A percentile compares a stretch with the other conserved stretches of the same genome.
Conservation (phyloP, 2,888 invertebrate species). For the Yponomeuta cagnagella region DNA sequence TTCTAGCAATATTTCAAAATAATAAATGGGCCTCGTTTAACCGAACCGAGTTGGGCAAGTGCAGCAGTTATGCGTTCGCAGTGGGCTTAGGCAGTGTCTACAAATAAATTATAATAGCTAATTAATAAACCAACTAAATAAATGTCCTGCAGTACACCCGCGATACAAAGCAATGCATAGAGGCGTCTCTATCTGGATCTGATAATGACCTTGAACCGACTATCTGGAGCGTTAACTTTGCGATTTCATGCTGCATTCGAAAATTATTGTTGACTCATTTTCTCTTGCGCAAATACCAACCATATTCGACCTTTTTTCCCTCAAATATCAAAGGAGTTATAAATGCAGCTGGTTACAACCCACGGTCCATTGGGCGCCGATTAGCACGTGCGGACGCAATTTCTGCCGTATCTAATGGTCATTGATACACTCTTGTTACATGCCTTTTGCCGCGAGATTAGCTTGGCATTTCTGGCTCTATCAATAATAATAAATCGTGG, state of each 20-base stretch:
- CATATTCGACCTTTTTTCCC: constrained; percentile 9
- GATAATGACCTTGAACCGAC: constrained; percentile 17
- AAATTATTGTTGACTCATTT: background rate
- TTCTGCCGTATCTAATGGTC: constrained; percentile 4
- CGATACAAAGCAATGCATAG: background rate
- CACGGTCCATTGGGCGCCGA: constrained; percentile 6
- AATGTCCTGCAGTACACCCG: background rate
- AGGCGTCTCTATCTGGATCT: constrained; percentile 5
- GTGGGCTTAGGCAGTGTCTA: background rate
- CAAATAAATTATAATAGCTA: background rate
- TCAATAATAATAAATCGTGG: too few relatives aligned
- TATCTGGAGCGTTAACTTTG: constrained; percentile 17
- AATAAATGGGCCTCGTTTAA: background rate
- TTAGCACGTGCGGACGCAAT: constrained; percentile 7
- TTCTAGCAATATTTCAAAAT: constrained; percentile 3
- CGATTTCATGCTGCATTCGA: constrained; percentile 16
- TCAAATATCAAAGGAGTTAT: constrained; percentile 10
- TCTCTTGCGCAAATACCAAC: constrained; percentile 7
- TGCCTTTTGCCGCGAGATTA: too few relatives aligned
- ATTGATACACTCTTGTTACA: background rate
- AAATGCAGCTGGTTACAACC: background rate
- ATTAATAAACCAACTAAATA: background rate
- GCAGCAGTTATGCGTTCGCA: background rate
- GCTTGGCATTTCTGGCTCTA: too few relatives aligned
- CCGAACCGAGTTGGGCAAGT: background rate